Evolutionary conservation across 2,797 vertebrate genomes (phyloP), one percentile per base, ranked within the genome.

Genomic region (Erithacus rubecula): DNA sequence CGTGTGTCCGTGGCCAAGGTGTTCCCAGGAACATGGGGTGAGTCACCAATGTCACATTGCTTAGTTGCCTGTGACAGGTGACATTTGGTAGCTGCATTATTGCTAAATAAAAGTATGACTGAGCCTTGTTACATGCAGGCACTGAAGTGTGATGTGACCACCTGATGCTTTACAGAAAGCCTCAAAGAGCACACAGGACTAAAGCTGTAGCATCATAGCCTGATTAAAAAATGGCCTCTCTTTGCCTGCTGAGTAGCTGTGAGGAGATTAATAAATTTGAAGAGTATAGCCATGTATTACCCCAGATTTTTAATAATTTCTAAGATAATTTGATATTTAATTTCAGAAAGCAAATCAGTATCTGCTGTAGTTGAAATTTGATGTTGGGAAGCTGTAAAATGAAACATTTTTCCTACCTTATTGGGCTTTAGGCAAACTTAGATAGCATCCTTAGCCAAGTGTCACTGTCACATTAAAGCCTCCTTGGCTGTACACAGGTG

Each of bases 21-120:
- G 91, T 95, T 94, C 91, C 77, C 83, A 58, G 91, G 87, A 95
- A 82, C 0, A 0, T 34, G 67, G 44, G 20, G 32, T 95, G 96
- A 93, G 67, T 95, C 89, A 94, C 46, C 17, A 23, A 0, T 70
- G 95, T 96, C 95, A 95, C 87, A 94, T 86, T 94, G 70, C 67
- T 84, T 49, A 27, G 15, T 60, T 87, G 39, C 49, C 77, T 49
- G 59, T 76, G 85, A 95, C 87, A 89, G 91, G 64, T 84, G 95
- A 86, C 37, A 34, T 70, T 90, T 64, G 46, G 91, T 79, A 76
- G 67, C 70, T 4, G 0, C 15, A 5, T 53, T 83, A 71, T 71
- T 82, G 26, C 60, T 77, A 11, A 93, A 60, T 46, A 74, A 70
- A 70, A 69, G 19, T 34, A 46, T 18, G 62, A 76, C 36, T 1